Evolutionary conservation across 2,113 vertebrate genomes (phyloP).

Genomic region (Epinephelus fuscoguttatus): DNA sequence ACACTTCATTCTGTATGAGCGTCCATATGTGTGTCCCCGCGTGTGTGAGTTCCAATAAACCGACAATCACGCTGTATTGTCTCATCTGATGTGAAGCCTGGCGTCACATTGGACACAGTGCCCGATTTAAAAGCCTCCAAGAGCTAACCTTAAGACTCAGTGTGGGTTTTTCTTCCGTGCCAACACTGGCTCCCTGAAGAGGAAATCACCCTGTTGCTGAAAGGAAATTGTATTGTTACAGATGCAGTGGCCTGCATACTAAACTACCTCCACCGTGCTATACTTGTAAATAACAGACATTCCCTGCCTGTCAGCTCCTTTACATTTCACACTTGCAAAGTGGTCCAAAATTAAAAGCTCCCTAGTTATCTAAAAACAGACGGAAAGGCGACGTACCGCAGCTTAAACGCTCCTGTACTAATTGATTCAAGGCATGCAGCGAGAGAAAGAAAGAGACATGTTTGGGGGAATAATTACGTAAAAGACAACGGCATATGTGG

Average conservation of each 20-base stretch:
- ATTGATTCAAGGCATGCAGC: slow-evolving; percentile 64
- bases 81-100: slow-evolving; percentile 31
- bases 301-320: slow-evolving; percentile 64
- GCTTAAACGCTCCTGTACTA: slow-evolving; percentile 65
- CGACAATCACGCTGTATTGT: slow-evolving; percentile 16
- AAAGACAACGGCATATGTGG: slow-evolving; percentile 77
- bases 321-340: slow-evolving; percentile 61
- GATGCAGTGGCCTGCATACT: slow-evolving; percentile 66
- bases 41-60: slow-evolving; percentile 50
- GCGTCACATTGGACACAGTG: slow-evolving; percentile 22
- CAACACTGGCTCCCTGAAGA: slow-evolving; percentile 39
- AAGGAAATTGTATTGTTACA: slow-evolving; percentile 69
- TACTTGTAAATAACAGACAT: slow-evolving; percentile 75
- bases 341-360: slow-evolving; percentile 73
- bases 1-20: slow-evolving; percentile 11
- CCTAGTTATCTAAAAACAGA: slow-evolving; percentile 76
- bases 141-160: slow-evolving; percentile 23
- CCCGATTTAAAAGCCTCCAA: slow-evolving; percentile 45
- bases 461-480: slow-evolving; percentile 64
- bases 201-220: slow-evolving; percentile 68
- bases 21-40: slow-evolving; percentile 17
- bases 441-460: slow-evolving; percentile 15
- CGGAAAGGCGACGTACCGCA: slow-evolving; percentile 41
- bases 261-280: slow-evolving; percentile 48
- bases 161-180: slow-evolving; percentile 20